Conservation (phyloP, 64 coral and sea anemone genomes). For the Montipora sp. region DNA sequence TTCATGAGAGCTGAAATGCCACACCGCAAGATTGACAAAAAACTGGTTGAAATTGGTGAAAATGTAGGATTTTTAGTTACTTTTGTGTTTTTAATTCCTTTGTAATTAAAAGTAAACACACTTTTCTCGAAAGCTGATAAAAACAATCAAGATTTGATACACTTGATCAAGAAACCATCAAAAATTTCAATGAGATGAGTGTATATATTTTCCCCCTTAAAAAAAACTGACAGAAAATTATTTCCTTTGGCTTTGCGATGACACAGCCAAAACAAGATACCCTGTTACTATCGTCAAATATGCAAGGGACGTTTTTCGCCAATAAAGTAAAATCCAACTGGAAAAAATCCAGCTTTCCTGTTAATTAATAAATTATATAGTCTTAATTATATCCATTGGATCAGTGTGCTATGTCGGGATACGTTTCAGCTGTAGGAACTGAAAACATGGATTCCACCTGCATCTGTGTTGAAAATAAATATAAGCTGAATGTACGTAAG, state of each 20-base stretch:
- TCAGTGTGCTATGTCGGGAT: slow-evolving; percentile 18
- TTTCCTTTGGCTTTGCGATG: neutral
- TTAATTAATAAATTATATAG: slow-evolving; percentile 59
- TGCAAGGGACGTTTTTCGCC: neutral
- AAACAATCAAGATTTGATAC: slow-evolving; percentile 35
- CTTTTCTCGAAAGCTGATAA: slow-evolving; percentile 25
- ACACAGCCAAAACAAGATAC: neutral
- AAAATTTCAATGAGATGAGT: neutral
- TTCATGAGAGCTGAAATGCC: slow-evolving; percentile 21
- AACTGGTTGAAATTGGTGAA: slow-evolving; percentile 21
- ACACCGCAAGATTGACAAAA: slow-evolving; percentile 29
- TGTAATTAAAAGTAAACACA: slow-evolving; percentile 54
- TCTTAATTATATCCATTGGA: slow-evolving; percentile 45
- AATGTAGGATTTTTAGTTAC: slow-evolving; percentile 20
- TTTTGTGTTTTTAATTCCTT: slow-evolving; percentile 32
- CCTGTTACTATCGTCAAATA: neutral
- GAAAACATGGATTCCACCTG: slow-evolving; percentile 49
- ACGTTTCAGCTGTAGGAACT: slow-evolving; percentile 37
- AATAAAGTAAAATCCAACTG: neutral
- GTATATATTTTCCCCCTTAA: neutral
- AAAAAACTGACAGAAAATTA: neutral
- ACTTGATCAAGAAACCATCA: neutral
- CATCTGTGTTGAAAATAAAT: neutral
- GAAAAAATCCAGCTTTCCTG: slow-evolving; percentile 14
- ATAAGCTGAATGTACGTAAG: too few species aligned